These are phyloP conservation scores for Drosophila merina DNA, from an alignment of 2,888 invertebrate species.

Conservation along the genomic window DNA sequence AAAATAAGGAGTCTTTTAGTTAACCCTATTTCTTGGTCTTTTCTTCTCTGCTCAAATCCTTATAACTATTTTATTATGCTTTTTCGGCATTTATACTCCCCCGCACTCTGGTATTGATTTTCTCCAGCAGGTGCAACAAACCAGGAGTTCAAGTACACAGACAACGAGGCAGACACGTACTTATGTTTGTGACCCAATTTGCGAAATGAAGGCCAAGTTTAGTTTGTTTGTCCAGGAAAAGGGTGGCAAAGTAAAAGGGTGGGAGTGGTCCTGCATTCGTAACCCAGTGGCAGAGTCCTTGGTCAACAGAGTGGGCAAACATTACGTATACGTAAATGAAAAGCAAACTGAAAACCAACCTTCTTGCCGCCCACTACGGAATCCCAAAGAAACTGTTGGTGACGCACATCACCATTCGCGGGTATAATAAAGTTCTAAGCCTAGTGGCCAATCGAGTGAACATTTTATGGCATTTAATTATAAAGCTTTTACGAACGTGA, in stretches of 20 bases:
- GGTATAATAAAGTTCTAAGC: conserved; percentile 21
- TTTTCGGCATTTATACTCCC: conserved; percentile 8
- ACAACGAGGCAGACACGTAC: conserved; percentile 26
- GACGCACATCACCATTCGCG: conserved; percentile 50
- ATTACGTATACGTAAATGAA: conserved; percentile 53
- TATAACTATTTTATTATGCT: conserved; percentile 1
- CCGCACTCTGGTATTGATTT: conserved; percentile 28
- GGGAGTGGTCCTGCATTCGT: conserved; percentile 12
- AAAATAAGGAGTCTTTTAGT: background rate
- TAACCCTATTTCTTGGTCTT: background rate
- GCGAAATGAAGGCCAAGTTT: conserved; percentile 74
- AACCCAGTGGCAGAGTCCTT: conserved; percentile 13
- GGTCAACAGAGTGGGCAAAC: conserved; percentile 45
- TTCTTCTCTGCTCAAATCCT: background rate
- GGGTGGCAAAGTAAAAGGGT: background rate
- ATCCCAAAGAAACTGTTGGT: conserved; percentile 19
- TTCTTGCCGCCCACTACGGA: background rate
- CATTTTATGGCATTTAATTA: conserved; percentile 45
- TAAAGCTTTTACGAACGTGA: conserved; percentile 51
- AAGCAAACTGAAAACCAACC: conserved; percentile 34
- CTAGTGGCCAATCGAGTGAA: conserved; percentile 26
- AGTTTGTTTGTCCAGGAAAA: conserved; percentile 41
- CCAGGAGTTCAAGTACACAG: conserved; percentile 73
- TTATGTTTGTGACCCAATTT: conserved; percentile 69
- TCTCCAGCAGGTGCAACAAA: conserved; percentile 67